Base-by-base conservation (phyloP, 2,797 vertebrate genomes). In the Eospalax fontanierii region DNA sequence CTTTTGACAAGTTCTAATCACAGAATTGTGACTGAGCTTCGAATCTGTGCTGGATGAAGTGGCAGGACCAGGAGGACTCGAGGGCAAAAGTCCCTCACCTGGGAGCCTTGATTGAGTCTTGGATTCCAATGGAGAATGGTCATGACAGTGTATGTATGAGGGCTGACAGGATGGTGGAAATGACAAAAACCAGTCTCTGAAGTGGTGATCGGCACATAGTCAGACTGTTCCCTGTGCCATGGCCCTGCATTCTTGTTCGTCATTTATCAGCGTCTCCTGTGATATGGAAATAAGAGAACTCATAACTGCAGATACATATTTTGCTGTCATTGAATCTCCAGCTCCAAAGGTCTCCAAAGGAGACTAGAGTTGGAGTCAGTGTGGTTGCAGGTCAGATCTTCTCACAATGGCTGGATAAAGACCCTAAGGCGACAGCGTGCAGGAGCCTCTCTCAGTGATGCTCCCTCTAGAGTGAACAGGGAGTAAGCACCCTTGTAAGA, bases 381-480 rank as follows among this genome's bases (percentile, higher is more conserved):
- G 2, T 65, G 38, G 82, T 80, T 73, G n/a, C 83, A 57, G 68
- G 90, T 79, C 54, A 87, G 94, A 75, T 90, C 68, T 75, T 85
- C 75, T 90, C 76, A 93, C 93, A 95, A 90, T 63, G 92, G 57
- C 82, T 30, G 79, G 81, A 90, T 65, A 66, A 87, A 84, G 90
- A 73, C 46, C 57, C 75, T 4, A 46, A 78, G 35, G 65, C 68
- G 11, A 2, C 2, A 7, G 75, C 76, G 71, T 19, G 3, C 6
- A 54, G 82, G 68, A 71, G 57, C 75, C 86, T 95, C 35, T 83
- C 59, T 73, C 76, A 76, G 93, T 40, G 73, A 91, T 95, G 98
- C 87, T 68, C 35, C 97, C 96, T 97, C 97, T 95, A 14, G 97
- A 97, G 94, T 94, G 96, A 97, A 97, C 68, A 71, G 96, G 95